Evolutionary conservation across 2,888 invertebrate species (phyloP).

Genomic region (Alloscopus bannaensis): DNA sequence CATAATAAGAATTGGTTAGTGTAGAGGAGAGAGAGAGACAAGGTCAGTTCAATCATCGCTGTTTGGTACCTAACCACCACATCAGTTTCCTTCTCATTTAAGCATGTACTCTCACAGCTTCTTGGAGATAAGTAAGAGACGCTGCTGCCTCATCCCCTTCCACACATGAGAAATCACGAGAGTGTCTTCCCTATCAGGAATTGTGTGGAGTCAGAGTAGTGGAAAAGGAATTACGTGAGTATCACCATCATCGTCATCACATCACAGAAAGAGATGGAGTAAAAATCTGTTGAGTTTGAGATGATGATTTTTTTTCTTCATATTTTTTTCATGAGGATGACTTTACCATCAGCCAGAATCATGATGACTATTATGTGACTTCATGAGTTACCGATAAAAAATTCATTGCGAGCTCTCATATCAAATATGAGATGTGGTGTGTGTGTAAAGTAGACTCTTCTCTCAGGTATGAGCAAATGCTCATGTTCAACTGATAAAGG

Average conservation of each 20-base stretch:
- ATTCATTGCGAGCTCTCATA: not conserved
- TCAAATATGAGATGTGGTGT: not conserved
- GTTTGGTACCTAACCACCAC: constrained; percentile 52
- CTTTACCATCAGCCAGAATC: not conserved
- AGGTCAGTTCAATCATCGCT: constrained; percentile 70
- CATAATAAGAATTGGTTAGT: constrained; percentile 56
- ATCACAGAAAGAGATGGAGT: not conserved
- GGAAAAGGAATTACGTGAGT: too few relatives aligned
- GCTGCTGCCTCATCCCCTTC: constrained; percentile 28
- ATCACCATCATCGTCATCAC: not conserved
- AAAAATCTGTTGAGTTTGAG: constrained; percentile 45
- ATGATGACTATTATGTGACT: constrained; percentile 6
- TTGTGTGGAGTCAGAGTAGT: too few relatives aligned
- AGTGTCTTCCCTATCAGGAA: constrained; percentile 36
- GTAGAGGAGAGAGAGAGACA: constrained; percentile 59
- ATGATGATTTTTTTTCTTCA: constrained; percentile 24
- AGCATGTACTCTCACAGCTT: constrained; percentile 17
- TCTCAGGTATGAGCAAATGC: not conserved
- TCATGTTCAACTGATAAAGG: constrained; percentile 10
- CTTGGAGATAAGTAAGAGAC: constrained; percentile 18
- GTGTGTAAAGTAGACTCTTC: not conserved
- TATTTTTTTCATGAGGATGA: constrained; percentile 34
- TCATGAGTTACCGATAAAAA: not conserved
- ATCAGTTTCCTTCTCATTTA: constrained; percentile 58
- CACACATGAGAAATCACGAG: constrained; percentile 29